phyloP scores from a whole-genome alignment of 2,113 vertebrate genomes.

The Pristiophorus japonicus region DNA sequence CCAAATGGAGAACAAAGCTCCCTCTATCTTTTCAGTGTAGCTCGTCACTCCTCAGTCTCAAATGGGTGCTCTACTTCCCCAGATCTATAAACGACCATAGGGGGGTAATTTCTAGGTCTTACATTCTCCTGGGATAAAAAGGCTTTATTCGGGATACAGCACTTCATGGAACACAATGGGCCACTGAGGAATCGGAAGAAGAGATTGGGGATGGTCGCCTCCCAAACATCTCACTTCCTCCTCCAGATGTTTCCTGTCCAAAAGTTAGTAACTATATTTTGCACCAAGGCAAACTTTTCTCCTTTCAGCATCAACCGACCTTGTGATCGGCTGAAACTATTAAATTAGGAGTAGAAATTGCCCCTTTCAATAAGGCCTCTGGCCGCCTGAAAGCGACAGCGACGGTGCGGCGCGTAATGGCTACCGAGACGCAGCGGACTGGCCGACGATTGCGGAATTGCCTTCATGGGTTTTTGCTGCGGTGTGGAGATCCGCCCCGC shows the following conservation, averaged over 20 bases:
- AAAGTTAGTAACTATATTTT: background rate
- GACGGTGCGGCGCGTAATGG: too few species aligned
- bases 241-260: background rate
- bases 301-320: background rate
- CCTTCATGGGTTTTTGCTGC: too few species aligned
- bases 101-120: background rate
- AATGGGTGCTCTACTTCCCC: background rate
- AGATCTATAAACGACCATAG: background rate
- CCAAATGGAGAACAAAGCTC: background rate
- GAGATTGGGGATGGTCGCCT: background rate
- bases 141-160: background rate
- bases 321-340: background rate
- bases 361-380: too few species aligned
- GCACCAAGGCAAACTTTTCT: background rate
- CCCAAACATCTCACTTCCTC: background rate
- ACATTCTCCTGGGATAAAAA: background rate
- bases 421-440: too few species aligned
- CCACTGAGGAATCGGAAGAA: background rate
- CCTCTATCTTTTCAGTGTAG: background rate
- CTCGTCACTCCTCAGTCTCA: background rate
- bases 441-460: too few species aligned
- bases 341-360: too few species aligned
- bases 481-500: too few species aligned
- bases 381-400: too few species aligned
- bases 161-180: background rate